Percentiles rank a stretch among this genome's conserved stretches.
Evolutionary conservation across 2,797 vertebrate species (phyloP).

Genomic region (Neostethus bicornis): DNA sequence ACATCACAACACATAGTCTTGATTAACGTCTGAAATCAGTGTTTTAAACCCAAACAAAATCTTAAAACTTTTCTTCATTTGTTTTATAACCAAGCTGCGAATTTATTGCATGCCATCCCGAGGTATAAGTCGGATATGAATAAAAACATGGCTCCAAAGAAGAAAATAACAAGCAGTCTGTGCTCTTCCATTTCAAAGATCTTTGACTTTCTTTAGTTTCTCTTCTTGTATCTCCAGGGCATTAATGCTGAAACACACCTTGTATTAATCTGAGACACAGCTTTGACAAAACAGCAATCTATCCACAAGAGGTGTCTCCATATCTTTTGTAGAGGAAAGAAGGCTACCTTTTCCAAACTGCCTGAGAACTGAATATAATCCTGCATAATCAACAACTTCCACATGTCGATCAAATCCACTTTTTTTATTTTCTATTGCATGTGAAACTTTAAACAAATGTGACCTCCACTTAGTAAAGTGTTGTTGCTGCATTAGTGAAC

Average conservation of each 20-base stretch:
- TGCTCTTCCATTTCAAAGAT: neutral
- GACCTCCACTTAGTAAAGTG: too few species aligned
- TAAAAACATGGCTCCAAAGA: neutral
- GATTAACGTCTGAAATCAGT: too few species aligned
- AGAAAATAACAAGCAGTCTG: neutral
- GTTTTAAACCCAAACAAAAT: too few species aligned
- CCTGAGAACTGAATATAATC: conserved; percentile 2
- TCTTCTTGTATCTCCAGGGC: neutral
- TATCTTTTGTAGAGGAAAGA: neutral
- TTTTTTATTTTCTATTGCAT: too few species aligned
- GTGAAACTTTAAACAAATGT: too few species aligned
- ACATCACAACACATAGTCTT: too few species aligned
- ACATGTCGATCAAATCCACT: neutral
- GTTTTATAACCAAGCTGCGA: too few species aligned
- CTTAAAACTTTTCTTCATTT: too few species aligned
- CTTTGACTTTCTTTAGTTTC: neutral
- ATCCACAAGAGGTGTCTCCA: neutral
- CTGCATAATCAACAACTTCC: neutral
- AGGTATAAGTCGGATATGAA: too few species aligned
- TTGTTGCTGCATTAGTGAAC: too few species aligned
- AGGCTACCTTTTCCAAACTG: neutral
- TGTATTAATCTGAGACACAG: neutral
- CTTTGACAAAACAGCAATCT: neutral
- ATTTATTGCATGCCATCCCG: too few species aligned
- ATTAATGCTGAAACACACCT: neutral